Evolutionary conservation across 2,113 vertebrate species (phyloP).

Genomic region (Barnardius zonarius): DNA sequence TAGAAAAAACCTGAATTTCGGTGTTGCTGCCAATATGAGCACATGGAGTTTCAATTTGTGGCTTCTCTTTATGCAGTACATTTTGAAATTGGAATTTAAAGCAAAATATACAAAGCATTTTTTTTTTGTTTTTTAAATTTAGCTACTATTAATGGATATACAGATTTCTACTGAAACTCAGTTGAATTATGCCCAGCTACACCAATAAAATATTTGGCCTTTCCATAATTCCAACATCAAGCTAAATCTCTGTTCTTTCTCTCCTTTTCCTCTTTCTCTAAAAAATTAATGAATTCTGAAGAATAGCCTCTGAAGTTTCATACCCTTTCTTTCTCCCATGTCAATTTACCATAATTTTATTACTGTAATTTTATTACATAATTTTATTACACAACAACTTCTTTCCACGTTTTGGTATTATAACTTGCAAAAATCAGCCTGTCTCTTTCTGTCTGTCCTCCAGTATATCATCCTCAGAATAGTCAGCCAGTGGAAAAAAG

Average conservation of each 20-base stretch:
- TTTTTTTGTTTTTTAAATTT: neutral
- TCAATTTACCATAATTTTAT: neutral
- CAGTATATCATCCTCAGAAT: neutral
- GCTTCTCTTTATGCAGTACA: slow-evolving; percentile 32
- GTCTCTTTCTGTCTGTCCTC: neutral
- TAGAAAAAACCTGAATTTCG: neutral
- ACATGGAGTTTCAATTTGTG: slow-evolving; percentile 68
- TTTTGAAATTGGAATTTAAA: slow-evolving; percentile 58
- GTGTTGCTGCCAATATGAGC: neutral
- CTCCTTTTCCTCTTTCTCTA: neutral
- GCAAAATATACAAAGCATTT: neutral
- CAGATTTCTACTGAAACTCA: neutral
- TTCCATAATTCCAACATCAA: neutral
- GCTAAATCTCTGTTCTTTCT: neutral
- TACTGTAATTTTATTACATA: neutral
- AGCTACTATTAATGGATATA: neutral
- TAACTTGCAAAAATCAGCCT: neutral
- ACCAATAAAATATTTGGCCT: neutral
- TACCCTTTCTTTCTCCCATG: neutral
- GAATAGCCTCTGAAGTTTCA: neutral
- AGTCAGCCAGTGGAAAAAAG: neutral
- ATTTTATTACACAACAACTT: neutral
- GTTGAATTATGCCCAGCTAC: neutral
- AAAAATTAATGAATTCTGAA: neutral
- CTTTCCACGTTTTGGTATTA: neutral